Evolutionary conservation across 2,113 vertebrate genomes (phyloP).

Genomic region (Nesogale talazaci): DNA sequence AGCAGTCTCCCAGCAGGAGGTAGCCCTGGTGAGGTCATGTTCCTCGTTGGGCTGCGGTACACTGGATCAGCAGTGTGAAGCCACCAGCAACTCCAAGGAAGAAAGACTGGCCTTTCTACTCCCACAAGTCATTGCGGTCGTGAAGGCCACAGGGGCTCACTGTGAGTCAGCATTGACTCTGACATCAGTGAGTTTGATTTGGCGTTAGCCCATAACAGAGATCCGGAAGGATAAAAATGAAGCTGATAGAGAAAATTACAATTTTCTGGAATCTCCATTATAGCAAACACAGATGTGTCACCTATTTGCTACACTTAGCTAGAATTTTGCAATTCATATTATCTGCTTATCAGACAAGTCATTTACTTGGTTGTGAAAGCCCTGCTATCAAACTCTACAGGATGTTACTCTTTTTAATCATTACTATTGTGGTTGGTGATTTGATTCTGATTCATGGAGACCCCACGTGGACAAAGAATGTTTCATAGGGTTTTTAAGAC

Average conservation of each 20-base stretch:
- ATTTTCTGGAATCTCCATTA: not conserved
- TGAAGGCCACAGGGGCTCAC: too few relatives aligned
- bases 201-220: not conserved
- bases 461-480: not conserved
- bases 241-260: conserved; percentile 13
- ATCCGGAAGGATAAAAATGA: not conserved
- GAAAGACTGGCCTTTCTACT: too few relatives aligned
- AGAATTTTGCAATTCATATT: not conserved
- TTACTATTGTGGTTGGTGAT: not conserved
- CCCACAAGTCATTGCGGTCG: too few relatives aligned
- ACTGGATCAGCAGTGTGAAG: too few relatives aligned
- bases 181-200: too few relatives aligned
- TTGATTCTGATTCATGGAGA: not conserved
- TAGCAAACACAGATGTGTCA: not conserved
- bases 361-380: conserved; percentile 8
- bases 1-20: too few relatives aligned
- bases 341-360: not conserved
- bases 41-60: too few relatives aligned
- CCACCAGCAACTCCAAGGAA: too few relatives aligned
- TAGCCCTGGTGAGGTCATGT: too few relatives aligned
- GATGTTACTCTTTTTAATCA: not conserved
- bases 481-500: not conserved
- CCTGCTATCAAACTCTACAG: not conserved
- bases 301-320: not conserved
- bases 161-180: too few relatives aligned